These are phyloP conservation scores for Theonella swinhoei DNA, from an alignment of 37 sponge, comb jelly and placozoan species.

Conservation along the genomic window DNA sequence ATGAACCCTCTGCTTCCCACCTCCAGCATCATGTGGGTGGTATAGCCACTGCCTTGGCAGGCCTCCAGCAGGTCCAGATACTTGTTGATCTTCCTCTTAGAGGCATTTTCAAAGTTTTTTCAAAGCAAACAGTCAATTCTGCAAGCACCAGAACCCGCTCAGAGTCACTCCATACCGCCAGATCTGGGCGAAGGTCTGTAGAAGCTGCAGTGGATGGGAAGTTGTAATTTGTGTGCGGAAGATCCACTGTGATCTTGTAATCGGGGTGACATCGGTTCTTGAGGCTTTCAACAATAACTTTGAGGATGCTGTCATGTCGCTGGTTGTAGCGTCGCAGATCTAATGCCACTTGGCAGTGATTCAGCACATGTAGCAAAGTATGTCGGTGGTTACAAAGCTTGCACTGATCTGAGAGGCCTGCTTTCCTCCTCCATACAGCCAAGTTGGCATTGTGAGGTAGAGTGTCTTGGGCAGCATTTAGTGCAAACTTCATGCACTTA, in stretches of 20 bases:
- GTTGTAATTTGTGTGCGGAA: background rate
- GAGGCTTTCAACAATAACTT: background rate
- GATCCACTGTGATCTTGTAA: background rate
- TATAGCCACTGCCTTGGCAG: background rate
- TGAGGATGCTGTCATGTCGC: constrained; percentile 18
- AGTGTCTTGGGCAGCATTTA: constrained; percentile 27
- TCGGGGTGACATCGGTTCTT: background rate
- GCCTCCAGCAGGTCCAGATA: background rate
- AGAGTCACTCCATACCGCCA: background rate
- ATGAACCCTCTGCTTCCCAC: background rate
- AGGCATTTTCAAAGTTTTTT: background rate
- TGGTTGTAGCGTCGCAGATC: constrained; percentile 26
- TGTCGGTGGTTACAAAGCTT: constrained; percentile 21
- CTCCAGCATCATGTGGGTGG: background rate
- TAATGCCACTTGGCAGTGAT: constrained; percentile 18
- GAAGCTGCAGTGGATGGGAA: background rate
- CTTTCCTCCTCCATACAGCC: constrained; percentile 17
- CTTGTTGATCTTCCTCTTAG: background rate
- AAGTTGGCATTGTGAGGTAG: constrained; percentile 54
- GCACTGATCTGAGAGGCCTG: constrained; percentile 7
- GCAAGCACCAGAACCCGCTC: background rate
- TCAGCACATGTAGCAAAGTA: constrained; percentile 13
- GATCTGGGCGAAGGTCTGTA: background rate
- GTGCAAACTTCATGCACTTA: constrained; percentile 18
- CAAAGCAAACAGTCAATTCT: background rate